Base-by-base conservation (phyloP, 1,140 invertebrate species). In the Heliconius congener region DNA sequence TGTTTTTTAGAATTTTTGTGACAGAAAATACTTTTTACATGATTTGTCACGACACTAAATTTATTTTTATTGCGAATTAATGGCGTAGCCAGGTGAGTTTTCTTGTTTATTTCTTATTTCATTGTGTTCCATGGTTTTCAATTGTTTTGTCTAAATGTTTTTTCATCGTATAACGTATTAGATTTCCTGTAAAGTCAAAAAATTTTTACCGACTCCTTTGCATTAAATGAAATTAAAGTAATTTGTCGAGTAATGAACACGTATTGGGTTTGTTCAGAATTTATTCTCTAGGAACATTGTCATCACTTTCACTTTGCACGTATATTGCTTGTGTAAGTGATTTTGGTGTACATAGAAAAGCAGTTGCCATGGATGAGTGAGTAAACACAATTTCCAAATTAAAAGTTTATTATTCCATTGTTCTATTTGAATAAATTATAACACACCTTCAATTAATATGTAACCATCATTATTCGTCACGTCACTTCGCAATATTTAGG, bases 51-150 rank as follows among this genome's bases (percentile, higher is more conserved):
- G 23, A 57, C 80, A 81, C 80, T 81, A 86, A 93, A 87, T 93
- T 93, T 94, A 94, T 94, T 93, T 93, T 94, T 94, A 94, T 92
- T 94, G 92, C 93, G 93, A 93, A 94, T 94, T 94, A 94, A 94
- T 94, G 93, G 93, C 93, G 93, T 94, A 94, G 93, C 92, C 92
- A 93, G 93, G 93, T 94, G 91, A 93, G 93, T 92, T 93, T 93
- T 91, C 89, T 93, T 93, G 91, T 93, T 94, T 93, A 92, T 94
- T 92, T 93, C 89, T 90, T 90, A 92, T 92, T 94, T 93, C 91
- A 91, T 91, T 82, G 87, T 87, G 90, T 93, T 94, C 93, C 86
- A 91, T 90, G 83, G 87, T 87, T 89, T 94, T 93, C 92, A 93
- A 83, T 94, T 93, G 93, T 94, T 93, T 94, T 93, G 86, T 89